A percentile compares a stretch with the other conserved stretches of the same genome.
Conservation (phyloP, 2,797 vertebrate species). For the Enteromius argenteus region DNA sequence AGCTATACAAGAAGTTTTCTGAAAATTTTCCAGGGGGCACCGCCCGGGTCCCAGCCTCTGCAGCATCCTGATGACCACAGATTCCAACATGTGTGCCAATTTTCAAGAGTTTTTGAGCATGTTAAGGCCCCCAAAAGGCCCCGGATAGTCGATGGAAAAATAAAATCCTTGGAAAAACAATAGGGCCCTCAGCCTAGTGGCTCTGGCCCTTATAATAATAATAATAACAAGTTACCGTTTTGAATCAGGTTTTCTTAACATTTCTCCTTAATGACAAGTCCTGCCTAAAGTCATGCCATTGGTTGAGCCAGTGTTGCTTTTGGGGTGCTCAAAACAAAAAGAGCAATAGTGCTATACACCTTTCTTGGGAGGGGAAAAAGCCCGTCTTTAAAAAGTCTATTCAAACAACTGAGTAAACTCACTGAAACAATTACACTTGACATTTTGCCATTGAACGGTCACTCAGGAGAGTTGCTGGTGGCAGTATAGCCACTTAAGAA, state of each 20-base stretch:
- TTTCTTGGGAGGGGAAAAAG: neutral
- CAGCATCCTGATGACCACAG: no score
- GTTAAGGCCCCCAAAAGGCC: no score
- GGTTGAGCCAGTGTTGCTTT: neutral
- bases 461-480: neutral
- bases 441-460: neutral
- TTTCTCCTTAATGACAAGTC: neutral
- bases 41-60: no score
- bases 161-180: no score
- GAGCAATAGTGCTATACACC: neutral
- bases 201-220: no score
- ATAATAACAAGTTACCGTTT: neutral
- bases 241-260: neutral
- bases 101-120: no score
- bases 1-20: no score
- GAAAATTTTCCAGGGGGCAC: no score
- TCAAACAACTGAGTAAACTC: neutral
- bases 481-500: neutral
- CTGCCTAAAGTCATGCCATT: neutral
- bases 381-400: neutral
- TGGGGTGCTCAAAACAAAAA: neutral
- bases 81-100: no score
- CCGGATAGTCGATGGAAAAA: no score
- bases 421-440: neutral
- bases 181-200: no score